Evolutionary conservation across 2,113 vertebrate genomes (phyloP).

Genomic region (Channa maculata): DNA sequence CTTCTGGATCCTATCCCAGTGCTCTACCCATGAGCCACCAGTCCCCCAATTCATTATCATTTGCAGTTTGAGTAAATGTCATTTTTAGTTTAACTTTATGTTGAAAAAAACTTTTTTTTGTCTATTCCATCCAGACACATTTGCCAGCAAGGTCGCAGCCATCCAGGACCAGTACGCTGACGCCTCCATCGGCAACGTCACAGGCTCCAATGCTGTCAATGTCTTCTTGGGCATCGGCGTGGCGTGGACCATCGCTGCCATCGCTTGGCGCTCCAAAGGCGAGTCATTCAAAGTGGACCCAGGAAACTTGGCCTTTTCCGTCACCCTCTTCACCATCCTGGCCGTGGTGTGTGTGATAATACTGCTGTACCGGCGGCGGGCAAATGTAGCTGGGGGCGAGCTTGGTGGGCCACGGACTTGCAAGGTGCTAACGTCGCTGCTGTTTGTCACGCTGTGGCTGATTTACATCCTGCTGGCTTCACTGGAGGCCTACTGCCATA

Average conservation of each 20-base stretch:
- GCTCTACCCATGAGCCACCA: no score
- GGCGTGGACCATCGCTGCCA: conserved; percentile 87
- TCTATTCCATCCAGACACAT: conserved; percentile 79
- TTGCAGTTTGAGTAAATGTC: no score
- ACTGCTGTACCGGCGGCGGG: conserved; percentile 85
- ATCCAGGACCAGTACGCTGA: conserved; percentile 89
- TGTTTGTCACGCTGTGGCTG: conserved; percentile 85
- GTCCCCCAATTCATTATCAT: no score
- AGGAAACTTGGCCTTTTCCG: conserved; percentile 87
- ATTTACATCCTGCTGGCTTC: conserved; percentile 87
- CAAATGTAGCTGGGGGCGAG: conserved; percentile 82
- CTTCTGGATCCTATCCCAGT: no score
- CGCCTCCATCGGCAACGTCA: conserved; percentile 88
- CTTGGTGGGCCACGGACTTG: conserved; percentile 85
- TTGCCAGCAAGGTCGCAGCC: conserved; percentile 88
- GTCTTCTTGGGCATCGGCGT: conserved; percentile 88
- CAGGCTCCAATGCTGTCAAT: conserved; percentile 88
- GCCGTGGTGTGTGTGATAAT: conserved; percentile 76
- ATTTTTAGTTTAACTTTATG: no score
- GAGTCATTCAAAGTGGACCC: conserved; percentile 82
- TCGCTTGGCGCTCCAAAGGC: conserved; percentile 84
- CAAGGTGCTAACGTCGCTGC: conserved; percentile 81
- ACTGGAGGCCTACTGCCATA: conserved; percentile 87
- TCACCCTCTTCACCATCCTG: conserved; percentile 86
- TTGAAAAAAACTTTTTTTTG: not conserved